Percentiles rank a stretch among this genome's conserved stretches.
These are phyloP conservation scores for Caloenas nicobarica DNA, from an alignment of 2,113 vertebrate species.

Conservation along the genomic window DNA sequence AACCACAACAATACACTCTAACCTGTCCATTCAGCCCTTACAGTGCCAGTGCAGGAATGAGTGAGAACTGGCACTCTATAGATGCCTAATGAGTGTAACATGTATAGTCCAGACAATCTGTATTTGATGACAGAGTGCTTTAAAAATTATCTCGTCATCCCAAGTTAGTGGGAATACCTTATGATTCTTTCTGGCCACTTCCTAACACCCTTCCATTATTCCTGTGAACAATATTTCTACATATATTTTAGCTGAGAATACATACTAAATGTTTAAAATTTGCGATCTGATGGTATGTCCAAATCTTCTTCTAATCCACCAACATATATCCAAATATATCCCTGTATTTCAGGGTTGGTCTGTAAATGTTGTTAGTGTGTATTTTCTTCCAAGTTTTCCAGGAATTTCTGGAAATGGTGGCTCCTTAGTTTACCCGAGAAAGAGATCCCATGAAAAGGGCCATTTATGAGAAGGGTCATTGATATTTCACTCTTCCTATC, in stretches of 20 bases:
- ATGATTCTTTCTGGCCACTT: background rate
- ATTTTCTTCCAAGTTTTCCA: background rate
- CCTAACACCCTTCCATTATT: background rate
- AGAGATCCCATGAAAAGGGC: background rate
- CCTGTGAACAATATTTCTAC: background rate
- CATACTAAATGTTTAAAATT: background rate
- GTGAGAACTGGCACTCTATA: background rate
- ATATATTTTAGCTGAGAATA: background rate
- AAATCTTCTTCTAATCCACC: background rate
- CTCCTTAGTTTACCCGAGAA: background rate
- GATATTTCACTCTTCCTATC: background rate
- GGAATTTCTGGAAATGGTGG: background rate
- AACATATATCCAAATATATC: background rate
- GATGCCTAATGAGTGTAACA: background rate
- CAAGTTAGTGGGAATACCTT: background rate
- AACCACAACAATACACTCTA: background rate
- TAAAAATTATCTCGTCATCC: background rate
- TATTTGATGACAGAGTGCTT: background rate
- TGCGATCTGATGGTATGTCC: background rate
- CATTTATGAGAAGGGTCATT: background rate
- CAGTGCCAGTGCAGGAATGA: background rate
- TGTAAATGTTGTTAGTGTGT: background rate
- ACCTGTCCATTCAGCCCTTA: background rate
- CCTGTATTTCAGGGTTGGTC: background rate
- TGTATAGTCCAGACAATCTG: background rate